phyloP scores from a whole-genome alignment of 2,113 vertebrate genomes.

The Trochalopteron elliotii region DNA sequence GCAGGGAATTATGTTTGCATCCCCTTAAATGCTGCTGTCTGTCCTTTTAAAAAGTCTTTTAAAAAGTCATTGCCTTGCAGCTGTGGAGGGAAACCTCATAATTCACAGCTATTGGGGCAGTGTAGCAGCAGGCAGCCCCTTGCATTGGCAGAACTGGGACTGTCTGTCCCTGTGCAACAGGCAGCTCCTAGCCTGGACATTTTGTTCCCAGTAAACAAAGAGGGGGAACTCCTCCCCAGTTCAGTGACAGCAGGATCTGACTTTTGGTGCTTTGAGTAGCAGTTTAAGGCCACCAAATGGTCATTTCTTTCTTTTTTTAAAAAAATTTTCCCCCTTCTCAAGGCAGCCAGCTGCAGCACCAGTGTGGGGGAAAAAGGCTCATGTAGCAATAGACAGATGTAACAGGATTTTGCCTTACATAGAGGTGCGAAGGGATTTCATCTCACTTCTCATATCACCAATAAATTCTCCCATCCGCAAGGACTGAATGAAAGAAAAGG shows the following conservation, averaged over 20 bases:
- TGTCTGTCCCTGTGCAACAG: neutral
- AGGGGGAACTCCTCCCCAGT: neutral
- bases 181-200: neutral
- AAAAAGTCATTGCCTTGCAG: neutral
- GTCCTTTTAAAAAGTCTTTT: neutral
- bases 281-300: neutral
- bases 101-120: neutral
- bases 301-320: neutral
- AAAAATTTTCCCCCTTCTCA: neutral
- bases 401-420: neutral
- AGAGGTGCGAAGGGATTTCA: neutral
- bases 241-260: neutral
- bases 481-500: neutral
- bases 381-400: rapidly evolving
- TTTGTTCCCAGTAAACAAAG: neutral
- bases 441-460: neutral
- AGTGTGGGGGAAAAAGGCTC: neutral
- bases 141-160: neutral
- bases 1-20: neutral
- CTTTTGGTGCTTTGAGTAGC: neutral
- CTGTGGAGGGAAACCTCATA: neutral
- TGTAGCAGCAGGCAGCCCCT: neutral
- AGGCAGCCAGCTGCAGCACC: neutral
- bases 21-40: neutral
- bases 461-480: neutral